These are phyloP conservation scores for Bovichtus diacanthus DNA, from an alignment of 2,797 vertebrate species.

Conservation along the genomic window DNA sequence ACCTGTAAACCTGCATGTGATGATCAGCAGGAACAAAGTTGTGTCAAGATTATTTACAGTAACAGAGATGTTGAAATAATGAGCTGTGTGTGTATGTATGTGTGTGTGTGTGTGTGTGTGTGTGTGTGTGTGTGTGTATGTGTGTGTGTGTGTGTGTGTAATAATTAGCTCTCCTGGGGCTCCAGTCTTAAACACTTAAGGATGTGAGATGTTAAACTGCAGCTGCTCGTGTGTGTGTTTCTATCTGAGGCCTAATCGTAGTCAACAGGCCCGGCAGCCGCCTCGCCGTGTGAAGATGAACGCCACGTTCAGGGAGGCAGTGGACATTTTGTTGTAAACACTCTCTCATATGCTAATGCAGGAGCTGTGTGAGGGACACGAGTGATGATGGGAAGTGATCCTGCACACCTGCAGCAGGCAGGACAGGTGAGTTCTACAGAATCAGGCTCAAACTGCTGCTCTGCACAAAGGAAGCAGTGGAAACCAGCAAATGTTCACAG, in stretches of 20 bases:
- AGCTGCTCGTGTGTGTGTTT: slow-evolving; percentile 79
- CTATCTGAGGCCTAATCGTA: slow-evolving; percentile 88
- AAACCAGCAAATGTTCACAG: no score
- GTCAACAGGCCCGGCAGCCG: slow-evolving; percentile 86
- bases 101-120: slow-evolving; percentile 32
- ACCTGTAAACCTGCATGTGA: slow-evolving; percentile 17
- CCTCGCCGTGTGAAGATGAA: slow-evolving; percentile 82
- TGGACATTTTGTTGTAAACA: slow-evolving; percentile 86
- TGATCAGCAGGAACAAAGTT: slow-evolving; percentile 82
- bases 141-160: slow-evolving; percentile 10
- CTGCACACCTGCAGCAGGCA: no score
- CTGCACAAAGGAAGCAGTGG: no score
- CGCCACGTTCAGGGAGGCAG: slow-evolving; percentile 81
- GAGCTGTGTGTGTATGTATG: slow-evolving; percentile 65
- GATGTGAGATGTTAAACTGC: slow-evolving; percentile 91
- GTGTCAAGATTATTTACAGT: slow-evolving; percentile 87
- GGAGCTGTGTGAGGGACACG: slow-evolving; percentile 69
- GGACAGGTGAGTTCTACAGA: no score
- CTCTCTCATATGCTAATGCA: slow-evolving; percentile 84
- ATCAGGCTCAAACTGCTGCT: no score
- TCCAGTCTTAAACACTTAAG: slow-evolving; percentile 86
- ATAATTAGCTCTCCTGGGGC: slow-evolving; percentile 94
- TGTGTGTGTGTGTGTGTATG: slow-evolving; percentile 3
- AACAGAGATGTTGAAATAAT: slow-evolving; percentile 85
- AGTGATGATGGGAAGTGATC: slow-evolving; percentile 66